These are phyloP conservation scores for Lepeophtheirus salmonis DNA, from an alignment of 1,140 invertebrate genomes.

Conservation along the genomic window DNA sequence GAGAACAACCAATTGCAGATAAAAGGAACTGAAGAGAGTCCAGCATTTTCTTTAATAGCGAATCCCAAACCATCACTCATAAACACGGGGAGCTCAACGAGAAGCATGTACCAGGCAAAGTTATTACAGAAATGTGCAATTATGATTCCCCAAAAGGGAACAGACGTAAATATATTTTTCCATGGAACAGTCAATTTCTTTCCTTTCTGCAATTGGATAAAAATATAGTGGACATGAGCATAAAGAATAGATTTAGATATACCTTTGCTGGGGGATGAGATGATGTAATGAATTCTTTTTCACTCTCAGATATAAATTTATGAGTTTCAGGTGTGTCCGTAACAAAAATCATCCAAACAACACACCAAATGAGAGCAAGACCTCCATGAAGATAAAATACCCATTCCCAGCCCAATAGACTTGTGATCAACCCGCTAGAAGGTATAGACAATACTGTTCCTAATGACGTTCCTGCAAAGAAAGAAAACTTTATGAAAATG, in stretches of 20 bases:
- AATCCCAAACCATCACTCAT: conserved; percentile 74
- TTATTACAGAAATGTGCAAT: conserved; percentile 79
- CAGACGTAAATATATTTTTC: conserved; percentile 50
- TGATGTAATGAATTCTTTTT: conserved; percentile 1
- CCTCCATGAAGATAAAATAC: conserved; percentile 33
- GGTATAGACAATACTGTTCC: conserved; percentile 33
- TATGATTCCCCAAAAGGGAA: conserved; percentile 78
- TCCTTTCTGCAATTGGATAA: conserved; percentile 23
- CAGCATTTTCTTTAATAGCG: conserved; percentile 44
- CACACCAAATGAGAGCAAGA: conserved; percentile 25
- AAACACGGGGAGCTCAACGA: conserved; percentile 78
- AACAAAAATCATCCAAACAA: conserved; percentile 22
- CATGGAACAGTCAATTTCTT: conserved; percentile 56
- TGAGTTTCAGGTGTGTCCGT: conserved; percentile 8
- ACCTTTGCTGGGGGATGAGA: not conserved
- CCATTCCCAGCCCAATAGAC: conserved; percentile 33
- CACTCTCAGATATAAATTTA: conserved; percentile 1
- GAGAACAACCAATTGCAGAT: conserved; percentile 24
- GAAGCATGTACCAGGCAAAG: conserved; percentile 54
- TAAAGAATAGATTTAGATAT: not conserved
- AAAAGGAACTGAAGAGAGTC: conserved; percentile 24
- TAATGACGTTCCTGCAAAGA: conserved; percentile 26
- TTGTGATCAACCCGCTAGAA: conserved; percentile 35
- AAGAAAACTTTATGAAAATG: not conserved
- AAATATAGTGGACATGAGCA: not conserved